A percentile compares a stretch with the other conserved stretches of the same genome.
These are phyloP conservation scores for Neodiprion lecontei DNA, from an alignment of 1,140 invertebrate genomes.

Conservation along the genomic window DNA sequence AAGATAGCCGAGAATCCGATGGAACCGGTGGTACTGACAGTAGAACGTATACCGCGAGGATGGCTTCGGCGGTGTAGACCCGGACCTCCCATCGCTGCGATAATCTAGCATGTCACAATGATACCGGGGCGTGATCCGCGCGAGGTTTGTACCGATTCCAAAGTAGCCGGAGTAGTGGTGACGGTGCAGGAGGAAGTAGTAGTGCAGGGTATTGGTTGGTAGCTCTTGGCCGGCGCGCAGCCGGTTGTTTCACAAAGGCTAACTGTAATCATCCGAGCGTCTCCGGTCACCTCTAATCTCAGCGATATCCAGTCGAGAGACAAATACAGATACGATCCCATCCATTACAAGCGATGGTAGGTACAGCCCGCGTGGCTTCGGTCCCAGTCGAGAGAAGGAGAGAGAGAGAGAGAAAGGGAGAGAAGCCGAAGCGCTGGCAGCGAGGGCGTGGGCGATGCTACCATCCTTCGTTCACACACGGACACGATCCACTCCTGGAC, in stretches of 20 bases:
- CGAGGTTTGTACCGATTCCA: background rate
- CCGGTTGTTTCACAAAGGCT: conserved; percentile 6
- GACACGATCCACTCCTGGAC: background rate
- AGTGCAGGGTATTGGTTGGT: too few species aligned
- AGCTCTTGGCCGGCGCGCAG: background rate
- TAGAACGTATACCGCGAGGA: background rate
- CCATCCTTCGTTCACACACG: background rate
- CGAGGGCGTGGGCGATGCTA: background rate
- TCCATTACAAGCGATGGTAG: background rate
- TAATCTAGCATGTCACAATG: background rate
- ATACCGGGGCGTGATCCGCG: background rate
- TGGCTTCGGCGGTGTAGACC: background rate
- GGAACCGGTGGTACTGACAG: too few species aligned
- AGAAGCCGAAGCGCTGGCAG: too few species aligned
- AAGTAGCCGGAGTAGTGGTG: background rate
- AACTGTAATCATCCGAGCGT: conserved; percentile 4
- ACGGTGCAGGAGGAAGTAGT: background rate
- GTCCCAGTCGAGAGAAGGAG: too few species aligned
- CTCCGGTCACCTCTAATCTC: background rate
- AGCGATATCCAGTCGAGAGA: background rate
- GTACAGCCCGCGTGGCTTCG: too few species aligned
- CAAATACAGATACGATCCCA: conserved; percentile 7
- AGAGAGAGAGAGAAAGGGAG: too few species aligned
- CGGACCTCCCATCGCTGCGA: background rate
- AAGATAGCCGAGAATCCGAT: too few species aligned